These are phyloP conservation scores for Macrosteles quadrilineatus DNA, from an alignment of 1,140 invertebrate species.

Conservation along the genomic window DNA sequence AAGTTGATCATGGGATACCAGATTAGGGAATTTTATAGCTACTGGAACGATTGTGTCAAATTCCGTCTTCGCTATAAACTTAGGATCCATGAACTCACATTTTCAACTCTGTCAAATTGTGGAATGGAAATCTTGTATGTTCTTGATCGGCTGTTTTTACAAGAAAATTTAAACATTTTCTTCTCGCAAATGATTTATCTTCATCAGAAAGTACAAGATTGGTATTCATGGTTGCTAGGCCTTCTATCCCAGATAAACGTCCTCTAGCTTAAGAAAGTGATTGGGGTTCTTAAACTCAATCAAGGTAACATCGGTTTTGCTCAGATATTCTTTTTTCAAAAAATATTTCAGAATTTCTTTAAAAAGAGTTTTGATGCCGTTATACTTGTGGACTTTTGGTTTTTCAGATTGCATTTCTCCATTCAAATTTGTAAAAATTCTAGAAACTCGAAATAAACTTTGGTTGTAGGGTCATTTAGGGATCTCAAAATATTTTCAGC, in stretches of 20 bases:
- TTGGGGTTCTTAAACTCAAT: conserved; percentile 3
- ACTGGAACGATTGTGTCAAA: neutral
- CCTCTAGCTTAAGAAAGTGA: conserved; percentile 6
- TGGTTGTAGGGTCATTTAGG: conserved; percentile 28
- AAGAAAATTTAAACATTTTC: conserved; percentile 13
- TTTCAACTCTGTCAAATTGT: no score
- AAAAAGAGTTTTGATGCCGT: conserved; percentile 13
- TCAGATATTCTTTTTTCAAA: neutral
- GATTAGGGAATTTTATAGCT: neutral
- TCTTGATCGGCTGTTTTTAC: no score
- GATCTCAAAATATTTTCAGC: conserved; percentile 18
- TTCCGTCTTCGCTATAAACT: neutral
- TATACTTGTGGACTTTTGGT: conserved; percentile 14
- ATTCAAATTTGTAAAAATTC: conserved; percentile 15
- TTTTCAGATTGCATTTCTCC: conserved; percentile 25
- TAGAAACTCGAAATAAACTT: conserved; percentile 23
- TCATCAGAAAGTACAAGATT: conserved; percentile 2
- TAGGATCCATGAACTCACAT: neutral
- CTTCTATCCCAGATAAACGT: conserved; percentile 1
- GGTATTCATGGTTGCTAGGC: conserved; percentile 2
- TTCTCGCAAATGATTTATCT: conserved; percentile 11
- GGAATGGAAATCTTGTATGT: no score
- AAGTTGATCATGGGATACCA: no score
- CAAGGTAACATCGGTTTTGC: conserved; percentile 8
- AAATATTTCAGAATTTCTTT: neutral